phyloP scores from a whole-genome alignment of 1,140 invertebrate species.

The Oreohelix idahoensis region DNA sequence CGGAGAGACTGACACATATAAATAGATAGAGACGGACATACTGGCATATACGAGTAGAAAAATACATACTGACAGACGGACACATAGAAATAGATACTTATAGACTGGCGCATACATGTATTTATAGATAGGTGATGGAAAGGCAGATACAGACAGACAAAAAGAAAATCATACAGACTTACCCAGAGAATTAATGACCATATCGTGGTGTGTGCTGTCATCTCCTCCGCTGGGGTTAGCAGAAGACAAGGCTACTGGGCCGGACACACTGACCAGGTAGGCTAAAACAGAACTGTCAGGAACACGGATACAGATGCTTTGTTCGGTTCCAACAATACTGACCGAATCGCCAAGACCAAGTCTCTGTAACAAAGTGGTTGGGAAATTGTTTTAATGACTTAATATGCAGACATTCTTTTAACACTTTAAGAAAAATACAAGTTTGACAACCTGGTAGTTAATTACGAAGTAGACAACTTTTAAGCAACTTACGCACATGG shows the following conservation, averaged over 20 bases:
- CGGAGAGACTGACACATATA: background rate
- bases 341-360: slow-evolving; percentile 55
- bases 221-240: slow-evolving; percentile 61
- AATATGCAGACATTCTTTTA: too few relatives aligned
- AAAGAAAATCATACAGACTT: slow-evolving; percentile 9
- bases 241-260: slow-evolving; percentile 59
- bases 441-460: too few relatives aligned
- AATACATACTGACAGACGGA: background rate
- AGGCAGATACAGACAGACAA: background rate
- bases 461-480: too few relatives aligned
- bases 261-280: slow-evolving; percentile 55
- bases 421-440: too few relatives aligned
- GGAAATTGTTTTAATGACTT: background rate
- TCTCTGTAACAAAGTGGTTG: slow-evolving; percentile 27
- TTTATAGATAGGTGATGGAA: background rate
- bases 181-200: slow-evolving; percentile 57
- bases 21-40: background rate
- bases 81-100: background rate
- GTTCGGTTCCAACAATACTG: slow-evolving; percentile 53
- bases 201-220: slow-evolving; percentile 61
- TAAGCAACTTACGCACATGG: too few relatives aligned
- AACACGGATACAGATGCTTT: slow-evolving; percentile 60
- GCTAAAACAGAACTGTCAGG: slow-evolving; percentile 59
- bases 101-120: too few relatives aligned
- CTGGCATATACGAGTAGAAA: background rate